Base-by-base conservation (phyloP, 2,888 invertebrate species). In the Chaetogeoica ovagalla region DNA sequence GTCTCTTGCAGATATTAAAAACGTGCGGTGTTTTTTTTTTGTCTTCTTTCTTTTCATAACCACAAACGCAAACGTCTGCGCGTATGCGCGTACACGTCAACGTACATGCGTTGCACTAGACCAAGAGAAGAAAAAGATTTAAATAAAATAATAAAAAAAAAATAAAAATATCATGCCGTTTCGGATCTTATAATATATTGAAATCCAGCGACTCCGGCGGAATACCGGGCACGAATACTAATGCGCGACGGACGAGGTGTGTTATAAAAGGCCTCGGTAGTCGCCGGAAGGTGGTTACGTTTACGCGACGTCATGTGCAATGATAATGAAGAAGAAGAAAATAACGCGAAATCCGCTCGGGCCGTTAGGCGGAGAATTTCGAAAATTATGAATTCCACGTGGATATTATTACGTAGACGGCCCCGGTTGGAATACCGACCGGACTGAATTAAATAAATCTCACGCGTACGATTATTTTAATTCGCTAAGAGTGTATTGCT, bases 201-300 rank as follows among this genome's bases (percentile, higher is more conserved):
- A 75, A 75, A 75, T 75, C 75, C 30, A 13, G 1, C 57, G 75
- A 66, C 21, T 65, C 30, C 65, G 57, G 15, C 65, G 57, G 15
- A 48, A 57, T 57, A 75, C 75, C 57, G 65, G 57, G 43, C 57
- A 43, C 39, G 75, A 75, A 75, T 75, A 68, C 75, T 75, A 75
- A 75, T 59, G 39, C 9, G 11, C 11, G 21, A 23, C 15, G 11
- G 21, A 23, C 15, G 9, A 21, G 23, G 60, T 48, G 55, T 19
- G 19, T 55, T 6, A 55, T 55, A 55, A 55, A 43, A 43, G 9
- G 9, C 7, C 43, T 43, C 43, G 2, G 43, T 7, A 9, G 43
- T 9, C 8, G 9, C 43, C 9, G 2, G 43, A 43, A 43, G 43
- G 7, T 43, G 1, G 43, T 3, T 43, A 43, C 7, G 43, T n/a